phyloP scores from a whole-genome alignment of 1,140 invertebrate genomes.

The Pseudoatta argentina region DNA sequence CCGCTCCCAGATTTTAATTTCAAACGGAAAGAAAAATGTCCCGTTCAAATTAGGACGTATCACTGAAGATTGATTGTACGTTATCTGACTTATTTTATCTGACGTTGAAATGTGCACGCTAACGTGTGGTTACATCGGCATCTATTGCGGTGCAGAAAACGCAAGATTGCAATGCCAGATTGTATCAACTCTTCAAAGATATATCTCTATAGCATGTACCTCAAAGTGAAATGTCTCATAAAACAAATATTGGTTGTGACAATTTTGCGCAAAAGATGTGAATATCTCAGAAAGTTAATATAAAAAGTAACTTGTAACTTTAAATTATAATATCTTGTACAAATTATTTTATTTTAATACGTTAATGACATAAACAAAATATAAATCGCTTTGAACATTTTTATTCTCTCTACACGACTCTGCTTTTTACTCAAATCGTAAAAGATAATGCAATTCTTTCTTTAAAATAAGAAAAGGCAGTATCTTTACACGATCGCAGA shows the following conservation, averaged over 20 bases:
- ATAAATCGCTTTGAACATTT: neutral
- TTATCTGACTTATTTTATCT: constrained; percentile 48
- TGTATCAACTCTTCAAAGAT: constrained; percentile 13
- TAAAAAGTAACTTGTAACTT: constrained; percentile 18
- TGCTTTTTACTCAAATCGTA: neutral
- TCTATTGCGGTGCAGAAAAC: constrained; percentile 11
- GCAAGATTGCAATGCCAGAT: neutral
- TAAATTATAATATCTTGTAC: neutral
- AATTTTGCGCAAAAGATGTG: neutral
- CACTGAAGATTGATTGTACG: neutral
- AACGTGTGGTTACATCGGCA: neutral
- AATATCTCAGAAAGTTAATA: neutral
- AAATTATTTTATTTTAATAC: constrained; percentile 2
- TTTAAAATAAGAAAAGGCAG: neutral
- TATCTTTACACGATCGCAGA: neutral
- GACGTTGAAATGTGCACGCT: neutral
- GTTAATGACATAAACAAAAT: neutral
- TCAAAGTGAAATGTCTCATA: neutral
- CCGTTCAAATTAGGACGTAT: constrained; percentile 21
- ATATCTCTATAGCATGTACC: neutral
- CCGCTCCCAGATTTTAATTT: constrained; percentile 43
- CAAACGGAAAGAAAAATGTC: constrained; percentile 48
- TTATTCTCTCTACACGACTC: neutral
- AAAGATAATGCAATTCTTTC: neutral
- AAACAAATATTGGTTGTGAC: neutral